phyloP scores from a whole-genome alignment of 2,888 invertebrate genomes.

The Xylota sylvarum region DNA sequence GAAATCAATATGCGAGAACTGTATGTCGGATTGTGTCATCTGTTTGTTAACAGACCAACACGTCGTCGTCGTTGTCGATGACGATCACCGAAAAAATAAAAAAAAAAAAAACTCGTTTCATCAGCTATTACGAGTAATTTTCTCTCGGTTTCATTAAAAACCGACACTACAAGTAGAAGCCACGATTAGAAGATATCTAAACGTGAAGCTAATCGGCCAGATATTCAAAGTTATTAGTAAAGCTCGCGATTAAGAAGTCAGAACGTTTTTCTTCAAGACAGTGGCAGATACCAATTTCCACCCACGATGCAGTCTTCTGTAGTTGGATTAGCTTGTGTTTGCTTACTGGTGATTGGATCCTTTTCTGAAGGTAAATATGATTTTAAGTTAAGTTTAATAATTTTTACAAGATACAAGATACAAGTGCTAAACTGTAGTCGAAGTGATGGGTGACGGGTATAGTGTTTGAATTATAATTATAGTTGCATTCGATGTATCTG shows the following conservation, averaged over 20 bases:
- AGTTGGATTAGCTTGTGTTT: conserved; percentile 31
- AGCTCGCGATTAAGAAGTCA: conserved; percentile 6
- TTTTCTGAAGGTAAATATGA: conserved; percentile 53
- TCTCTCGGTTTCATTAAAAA: conserved; percentile 54
- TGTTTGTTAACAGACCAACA: conserved; percentile 34
- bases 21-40: conserved; percentile 25
- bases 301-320: conserved; percentile 36
- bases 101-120: conserved; percentile 60
- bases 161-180: conserved; percentile 15
- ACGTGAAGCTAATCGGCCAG: conserved; percentile 64
- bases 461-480: too few relatives aligned
- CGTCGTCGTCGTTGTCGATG: conserved; percentile 37
- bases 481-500: too few relatives aligned
- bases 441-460: too few relatives aligned
- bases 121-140: conserved; percentile 37
- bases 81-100: conserved; percentile 47
- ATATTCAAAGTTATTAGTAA: conserved; percentile 29
- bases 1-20: conserved; percentile 48
- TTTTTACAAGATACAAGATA: not conserved
- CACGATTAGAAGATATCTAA: conserved; percentile 61
- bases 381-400: not conserved
- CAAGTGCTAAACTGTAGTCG: not conserved
- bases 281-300: not conserved
- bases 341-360: conserved; percentile 40
- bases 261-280: not conserved